These are phyloP conservation scores for Hirundo rustica DNA, from an alignment of 2,797 vertebrate species.

Conservation along the genomic window DNA sequence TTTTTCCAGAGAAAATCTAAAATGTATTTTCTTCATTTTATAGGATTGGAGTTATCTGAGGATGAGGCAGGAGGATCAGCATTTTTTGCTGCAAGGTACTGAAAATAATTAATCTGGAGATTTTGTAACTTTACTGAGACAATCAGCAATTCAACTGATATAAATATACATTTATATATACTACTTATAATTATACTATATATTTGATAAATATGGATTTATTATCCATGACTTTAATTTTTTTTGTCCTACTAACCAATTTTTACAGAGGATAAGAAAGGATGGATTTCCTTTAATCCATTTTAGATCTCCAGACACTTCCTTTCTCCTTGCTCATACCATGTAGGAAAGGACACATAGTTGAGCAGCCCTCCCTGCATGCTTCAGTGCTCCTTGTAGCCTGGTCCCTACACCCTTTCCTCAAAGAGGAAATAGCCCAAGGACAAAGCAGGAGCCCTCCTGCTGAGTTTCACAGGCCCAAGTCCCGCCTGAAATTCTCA, in stretches of 20 bases:
- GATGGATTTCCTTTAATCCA: not conserved
- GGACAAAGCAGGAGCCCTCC: not conserved
- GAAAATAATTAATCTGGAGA: not conserved
- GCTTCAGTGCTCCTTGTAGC: not conserved
- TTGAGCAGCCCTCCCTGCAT: not conserved
- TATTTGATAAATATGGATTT: not conserved
- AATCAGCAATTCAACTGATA: not conserved
- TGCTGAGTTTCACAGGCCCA: not conserved
- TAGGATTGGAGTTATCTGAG: not conserved
- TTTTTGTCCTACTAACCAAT: not conserved
- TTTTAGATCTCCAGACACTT: not conserved
- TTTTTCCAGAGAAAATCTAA: not conserved
- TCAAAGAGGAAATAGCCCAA: not conserved
- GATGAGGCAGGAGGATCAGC: not conserved
- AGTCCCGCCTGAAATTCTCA: not conserved
- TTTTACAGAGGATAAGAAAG: not conserved
- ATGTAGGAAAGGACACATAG: not conserved
- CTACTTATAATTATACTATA: not conserved
- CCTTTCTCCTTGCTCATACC: not conserved
- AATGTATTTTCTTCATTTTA: not conserved
- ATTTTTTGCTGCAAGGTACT: not conserved
- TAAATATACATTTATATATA: not conserved
- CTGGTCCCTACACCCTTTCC: not conserved
- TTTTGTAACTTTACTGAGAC: not conserved
- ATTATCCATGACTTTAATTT: not conserved